phyloP scores from a whole-genome alignment of 2,888 invertebrate species.

The Ceramica pisi region DNA sequence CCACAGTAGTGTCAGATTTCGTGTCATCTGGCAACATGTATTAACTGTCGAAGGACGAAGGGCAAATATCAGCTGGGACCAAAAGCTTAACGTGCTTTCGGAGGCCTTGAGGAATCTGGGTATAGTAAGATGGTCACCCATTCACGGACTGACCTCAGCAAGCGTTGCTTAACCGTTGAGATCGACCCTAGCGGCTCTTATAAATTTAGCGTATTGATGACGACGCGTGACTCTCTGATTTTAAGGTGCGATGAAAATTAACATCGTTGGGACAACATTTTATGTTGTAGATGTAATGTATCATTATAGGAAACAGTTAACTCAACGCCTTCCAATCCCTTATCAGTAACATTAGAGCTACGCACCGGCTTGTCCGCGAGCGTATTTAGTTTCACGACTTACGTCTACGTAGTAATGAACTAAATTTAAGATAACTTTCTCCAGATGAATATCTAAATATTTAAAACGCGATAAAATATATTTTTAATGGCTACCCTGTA shows the following conservation, averaged over 20 bases:
- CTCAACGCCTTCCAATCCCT: constrained; percentile 27
- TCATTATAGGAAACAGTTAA: constrained; percentile 35
- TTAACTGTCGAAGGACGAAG: no score
- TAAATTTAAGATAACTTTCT: constrained; percentile 87
- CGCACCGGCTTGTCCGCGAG: constrained; percentile 61
- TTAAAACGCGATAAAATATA: constrained; percentile 90
- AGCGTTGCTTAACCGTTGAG: no score
- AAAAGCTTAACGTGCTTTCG: no score
- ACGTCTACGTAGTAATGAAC: constrained; percentile 80
- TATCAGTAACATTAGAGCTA: constrained; percentile 58
- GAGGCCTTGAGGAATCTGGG: no score
- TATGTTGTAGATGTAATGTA: constrained; percentile 9
- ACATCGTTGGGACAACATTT: not conserved
- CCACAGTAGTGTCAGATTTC: no score
- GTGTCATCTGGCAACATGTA: no score
- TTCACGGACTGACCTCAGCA: no score
- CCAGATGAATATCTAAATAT: constrained; percentile 89
- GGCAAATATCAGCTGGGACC: no score
- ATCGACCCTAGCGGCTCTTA: no score
- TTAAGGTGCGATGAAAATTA: not conserved
- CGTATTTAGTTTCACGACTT: constrained; percentile 82
- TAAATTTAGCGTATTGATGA: not conserved
- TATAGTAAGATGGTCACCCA: no score
- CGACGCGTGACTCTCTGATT: not conserved
- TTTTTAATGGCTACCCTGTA: constrained; percentile 87